A percentile compares a stretch with the other conserved stretches of the same genome.
Evolutionary conservation across 2,113 vertebrate species (phyloP).

Genomic region (Oceanodroma tethys): DNA sequence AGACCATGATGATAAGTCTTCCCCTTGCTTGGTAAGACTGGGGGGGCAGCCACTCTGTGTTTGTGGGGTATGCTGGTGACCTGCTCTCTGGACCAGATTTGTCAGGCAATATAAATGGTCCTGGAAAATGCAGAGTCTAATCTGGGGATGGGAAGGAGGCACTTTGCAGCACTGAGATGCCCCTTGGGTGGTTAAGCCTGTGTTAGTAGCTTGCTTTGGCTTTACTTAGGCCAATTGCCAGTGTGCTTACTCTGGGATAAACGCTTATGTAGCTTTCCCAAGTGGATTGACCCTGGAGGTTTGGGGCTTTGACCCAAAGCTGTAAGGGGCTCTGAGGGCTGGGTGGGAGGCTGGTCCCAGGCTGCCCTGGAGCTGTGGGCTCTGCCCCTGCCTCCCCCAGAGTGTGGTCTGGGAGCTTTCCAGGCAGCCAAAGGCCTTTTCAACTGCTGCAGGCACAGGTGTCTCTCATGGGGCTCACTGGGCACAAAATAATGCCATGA

Average conservation of each 20-base stretch:
- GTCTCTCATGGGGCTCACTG: not conserved
- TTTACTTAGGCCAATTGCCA: not conserved
- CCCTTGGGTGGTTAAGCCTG: not conserved
- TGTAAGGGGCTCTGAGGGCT: fast-evolving
- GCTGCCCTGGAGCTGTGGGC: not conserved
- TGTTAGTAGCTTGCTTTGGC: not conserved
- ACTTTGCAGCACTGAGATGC: not conserved
- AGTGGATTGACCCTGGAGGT: not conserved
- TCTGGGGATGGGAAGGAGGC: too few relatives aligned
- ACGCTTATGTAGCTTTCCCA: too few relatives aligned
- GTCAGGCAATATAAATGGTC: not conserved
- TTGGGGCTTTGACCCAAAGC: too few relatives aligned
- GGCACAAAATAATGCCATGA: not conserved
- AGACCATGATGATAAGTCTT: not conserved
- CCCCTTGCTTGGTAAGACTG: not conserved
- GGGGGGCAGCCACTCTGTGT: not conserved
- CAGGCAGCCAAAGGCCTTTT: too few relatives aligned
- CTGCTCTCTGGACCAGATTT: not conserved
- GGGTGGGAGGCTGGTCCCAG: too few relatives aligned
- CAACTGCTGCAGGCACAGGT: not conserved
- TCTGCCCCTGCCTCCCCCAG: not conserved
- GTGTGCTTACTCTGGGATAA: too few relatives aligned
- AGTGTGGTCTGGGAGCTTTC: not conserved
- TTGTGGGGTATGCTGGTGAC: not conserved
- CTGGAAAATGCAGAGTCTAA: not conserved